Evolutionary conservation across 2,888 invertebrate species (phyloP), one percentile per base, ranked within the genome.

Genomic region (Eristalinus aeneus): DNA sequence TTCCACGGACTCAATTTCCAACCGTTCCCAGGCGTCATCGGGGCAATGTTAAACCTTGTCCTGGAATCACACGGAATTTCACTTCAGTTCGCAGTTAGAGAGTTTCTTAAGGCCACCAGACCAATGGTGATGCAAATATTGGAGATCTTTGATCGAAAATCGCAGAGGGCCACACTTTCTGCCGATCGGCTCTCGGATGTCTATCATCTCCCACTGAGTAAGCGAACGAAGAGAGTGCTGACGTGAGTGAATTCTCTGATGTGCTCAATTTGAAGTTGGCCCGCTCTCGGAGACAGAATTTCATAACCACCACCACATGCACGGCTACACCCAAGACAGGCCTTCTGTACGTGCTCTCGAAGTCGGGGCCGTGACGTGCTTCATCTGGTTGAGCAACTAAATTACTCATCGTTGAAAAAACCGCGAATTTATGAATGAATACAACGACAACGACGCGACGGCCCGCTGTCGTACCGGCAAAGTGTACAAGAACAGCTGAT

Each of bases 351-450:
- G 56, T 56, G 56, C 56, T 56, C 56, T 56, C 11, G 5, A 4
- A 23, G 12, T 20, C 46, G 46, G 39, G 4, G 23, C 56, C 23
- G 56, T 56, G 56, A 56, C 56, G 56, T 56, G 23, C 56, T 11
- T 56, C 56, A 23, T 56, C 56, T 56, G 46, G 54, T 8, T 69
- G 53, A 23, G 58, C 72, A 36, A 65, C 72, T 34, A 27, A 27
- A 65, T 78, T 79, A 79, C 79, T 79, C 79, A 79, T 60, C 79
- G 67, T 58, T 54, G 67, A 63, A 79, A 46, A 79, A 73, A 67
- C 73, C 79, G 67, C 67, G 61, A 61, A 22, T 79, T 79, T 68
- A 79, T 79, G 79, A 79, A 79, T 79, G 79, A 79, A 79, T 36
- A n/a, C n/a, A 11, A 39, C 23, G 69, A 22, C 56, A 22, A n/a